phyloP scores from a whole-genome alignment of 2,888 invertebrate genomes.

The Ceraclea dissimilis region DNA sequence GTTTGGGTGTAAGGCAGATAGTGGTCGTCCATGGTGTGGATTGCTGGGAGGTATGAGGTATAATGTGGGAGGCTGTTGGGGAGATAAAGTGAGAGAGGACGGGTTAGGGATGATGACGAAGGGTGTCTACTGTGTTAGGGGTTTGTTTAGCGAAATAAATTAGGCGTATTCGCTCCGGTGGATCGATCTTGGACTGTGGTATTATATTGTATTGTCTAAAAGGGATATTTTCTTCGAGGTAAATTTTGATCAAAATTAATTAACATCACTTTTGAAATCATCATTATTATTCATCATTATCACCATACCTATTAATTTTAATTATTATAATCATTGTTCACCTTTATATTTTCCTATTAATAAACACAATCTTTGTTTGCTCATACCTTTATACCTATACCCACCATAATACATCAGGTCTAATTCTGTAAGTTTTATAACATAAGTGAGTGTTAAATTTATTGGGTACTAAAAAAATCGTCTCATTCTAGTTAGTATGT shows the following conservation, averaged over 20 bases:
- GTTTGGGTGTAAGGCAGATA: constrained; percentile 12
- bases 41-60: constrained; percentile 19
- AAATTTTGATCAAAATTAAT: constrained; percentile 21
- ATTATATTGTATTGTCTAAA: constrained; percentile 8
- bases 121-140: constrained; percentile 2
- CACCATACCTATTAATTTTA: not conserved
- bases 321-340: no score
- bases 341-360: no score
- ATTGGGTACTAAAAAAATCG: no score
- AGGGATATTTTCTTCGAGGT: constrained; percentile 16
- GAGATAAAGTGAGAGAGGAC: constrained; percentile 5
- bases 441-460: no score
- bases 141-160: constrained; percentile 22
- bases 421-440: no score
- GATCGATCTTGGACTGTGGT: constrained; percentile 14
- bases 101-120: constrained; percentile 6
- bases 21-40: constrained; percentile 13
- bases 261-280: constrained; percentile 11
- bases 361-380: no score
- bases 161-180: constrained; percentile 18
- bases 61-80: constrained; percentile 27
- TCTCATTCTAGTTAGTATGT: no score
- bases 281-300: constrained; percentile 6
- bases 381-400: no score
- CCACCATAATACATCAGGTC: no score